A percentile compares a stretch with the other conserved stretches of the same genome.
These are phyloP conservation scores for Seira musarum DNA, from an alignment of 2,888 invertebrate genomes.

Conservation along the genomic window DNA sequence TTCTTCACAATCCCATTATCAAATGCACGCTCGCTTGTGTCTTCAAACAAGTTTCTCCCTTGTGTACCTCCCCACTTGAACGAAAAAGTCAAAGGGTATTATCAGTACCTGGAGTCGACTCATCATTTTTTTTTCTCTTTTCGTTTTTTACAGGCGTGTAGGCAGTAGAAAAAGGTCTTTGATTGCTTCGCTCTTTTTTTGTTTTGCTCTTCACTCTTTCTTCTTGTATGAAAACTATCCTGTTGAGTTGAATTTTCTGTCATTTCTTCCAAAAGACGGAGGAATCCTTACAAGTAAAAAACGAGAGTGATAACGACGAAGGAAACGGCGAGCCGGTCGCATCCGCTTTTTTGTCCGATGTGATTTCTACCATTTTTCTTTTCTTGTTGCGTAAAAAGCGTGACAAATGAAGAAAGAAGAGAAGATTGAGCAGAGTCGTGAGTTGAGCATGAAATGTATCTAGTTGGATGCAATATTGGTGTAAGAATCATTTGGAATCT, in stretches of 20 bases:
- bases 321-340: slow-evolving; percentile 32
- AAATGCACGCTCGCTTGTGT: slow-evolving; percentile 32
- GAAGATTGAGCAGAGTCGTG: slow-evolving; percentile 28
- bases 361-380: slow-evolving; percentile 48
- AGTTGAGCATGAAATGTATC: background rate
- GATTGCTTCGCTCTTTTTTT: slow-evolving; percentile 47
- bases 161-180: no score
- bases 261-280: background rate
- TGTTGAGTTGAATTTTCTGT: background rate
- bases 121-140: slow-evolving; percentile 33
- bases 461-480: no score
- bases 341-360: slow-evolving; percentile 27
- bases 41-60: slow-evolving; percentile 27
- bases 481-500: no score
- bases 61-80: slow-evolving; percentile 36
- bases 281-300: background rate
- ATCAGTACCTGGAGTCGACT: background rate
- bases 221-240: background rate
- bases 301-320: slow-evolving; percentile 22
- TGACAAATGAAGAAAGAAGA: slow-evolving; percentile 52
- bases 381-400: no score
- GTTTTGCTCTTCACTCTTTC: slow-evolving; percentile 5
- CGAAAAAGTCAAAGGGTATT: slow-evolving; percentile 31
- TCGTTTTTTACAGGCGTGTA: background rate
- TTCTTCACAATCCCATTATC: slow-evolving; percentile 47